Evolutionary conservation across 2,113 vertebrate species (phyloP).

Genomic region (Neolamprologus kungweensis): DNA sequence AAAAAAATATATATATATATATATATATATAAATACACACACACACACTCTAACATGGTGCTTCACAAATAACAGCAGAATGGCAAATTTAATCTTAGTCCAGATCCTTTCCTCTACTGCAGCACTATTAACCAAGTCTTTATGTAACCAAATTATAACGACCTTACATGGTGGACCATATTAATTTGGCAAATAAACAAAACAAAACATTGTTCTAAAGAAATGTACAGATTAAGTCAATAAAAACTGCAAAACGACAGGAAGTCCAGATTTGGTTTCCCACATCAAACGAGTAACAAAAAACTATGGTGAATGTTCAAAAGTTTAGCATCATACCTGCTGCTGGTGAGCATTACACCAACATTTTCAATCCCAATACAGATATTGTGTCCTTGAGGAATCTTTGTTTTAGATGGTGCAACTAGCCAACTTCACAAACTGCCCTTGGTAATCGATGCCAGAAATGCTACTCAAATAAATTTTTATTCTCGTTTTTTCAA

Average conservation of each 20-base stretch:
- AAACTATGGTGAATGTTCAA: background rate
- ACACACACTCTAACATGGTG: background rate
- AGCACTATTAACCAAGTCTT: background rate
- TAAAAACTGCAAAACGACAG: background rate
- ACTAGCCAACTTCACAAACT: background rate
- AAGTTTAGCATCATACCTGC: background rate
- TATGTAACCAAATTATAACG: background rate
- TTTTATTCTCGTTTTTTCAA: background rate
- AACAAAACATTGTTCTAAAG: background rate
- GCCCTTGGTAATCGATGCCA: background rate
- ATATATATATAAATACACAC: rapidly evolving
- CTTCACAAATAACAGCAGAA: background rate
- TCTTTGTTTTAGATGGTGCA: background rate
- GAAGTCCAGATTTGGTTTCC: background rate
- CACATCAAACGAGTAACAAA: background rate
- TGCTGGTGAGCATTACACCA: background rate
- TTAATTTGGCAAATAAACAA: background rate
- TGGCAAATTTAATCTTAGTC: background rate
- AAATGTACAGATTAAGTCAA: background rate
- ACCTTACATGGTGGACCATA: background rate
- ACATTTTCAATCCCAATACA: background rate
- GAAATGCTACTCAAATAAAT: background rate
- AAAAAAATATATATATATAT: too few species aligned
- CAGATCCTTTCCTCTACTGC: background rate
- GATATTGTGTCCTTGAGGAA: background rate